These are phyloP conservation scores for Eurypyga helias DNA, from an alignment of 2,113 vertebrate species.

Conservation along the genomic window DNA sequence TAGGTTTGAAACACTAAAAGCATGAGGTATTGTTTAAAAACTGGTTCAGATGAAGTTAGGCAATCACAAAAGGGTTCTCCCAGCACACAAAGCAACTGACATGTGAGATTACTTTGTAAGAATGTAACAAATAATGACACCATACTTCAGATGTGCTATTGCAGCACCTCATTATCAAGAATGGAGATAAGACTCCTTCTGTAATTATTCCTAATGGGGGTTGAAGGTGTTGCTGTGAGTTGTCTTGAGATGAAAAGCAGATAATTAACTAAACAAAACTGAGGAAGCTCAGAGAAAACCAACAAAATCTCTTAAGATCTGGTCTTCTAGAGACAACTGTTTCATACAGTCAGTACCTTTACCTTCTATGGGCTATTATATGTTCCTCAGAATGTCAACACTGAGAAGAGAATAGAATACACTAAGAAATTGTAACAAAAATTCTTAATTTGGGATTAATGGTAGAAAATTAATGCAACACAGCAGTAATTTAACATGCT, in stretches of 20 bases:
- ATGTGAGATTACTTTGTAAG: neutral
- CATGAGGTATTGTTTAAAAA: neutral
- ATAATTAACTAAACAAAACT: neutral
- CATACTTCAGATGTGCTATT: neutral
- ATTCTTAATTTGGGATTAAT: neutral
- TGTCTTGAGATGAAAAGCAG: neutral
- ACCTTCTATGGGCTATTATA: neutral
- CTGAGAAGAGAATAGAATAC: neutral
- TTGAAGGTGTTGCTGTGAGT: neutral
- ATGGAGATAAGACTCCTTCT: neutral
- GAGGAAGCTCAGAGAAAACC: neutral
- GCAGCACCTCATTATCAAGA: neutral
- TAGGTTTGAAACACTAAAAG: neutral
- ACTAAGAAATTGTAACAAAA: neutral
- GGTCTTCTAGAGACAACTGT: neutral
- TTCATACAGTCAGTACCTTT: neutral
- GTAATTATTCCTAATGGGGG: neutral
- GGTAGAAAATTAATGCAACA: neutral
- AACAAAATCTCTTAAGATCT: neutral
- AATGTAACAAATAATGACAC: neutral
- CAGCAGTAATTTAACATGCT: neutral
- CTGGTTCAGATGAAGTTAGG: neutral
- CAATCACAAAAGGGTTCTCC: neutral
- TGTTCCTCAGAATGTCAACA: neutral
- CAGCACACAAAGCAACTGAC: neutral